A percentile compares a stretch with the other conserved stretches of the same genome.
These are phyloP conservation scores for Tachystola acroxantha DNA, from an alignment of 2,888 invertebrate species.

Conservation along the genomic window DNA sequence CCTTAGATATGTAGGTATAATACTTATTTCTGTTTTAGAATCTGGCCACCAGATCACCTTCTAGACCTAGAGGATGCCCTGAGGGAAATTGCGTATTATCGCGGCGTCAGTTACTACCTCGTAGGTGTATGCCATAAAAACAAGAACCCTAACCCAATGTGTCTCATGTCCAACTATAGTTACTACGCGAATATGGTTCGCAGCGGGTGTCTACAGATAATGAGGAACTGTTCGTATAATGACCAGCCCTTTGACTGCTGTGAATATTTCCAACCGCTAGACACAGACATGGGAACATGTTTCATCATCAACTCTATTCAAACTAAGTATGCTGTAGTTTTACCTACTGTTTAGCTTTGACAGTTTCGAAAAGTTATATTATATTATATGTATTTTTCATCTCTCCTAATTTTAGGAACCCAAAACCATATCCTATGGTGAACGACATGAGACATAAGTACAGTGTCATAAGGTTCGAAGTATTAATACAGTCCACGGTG, in stretches of 20 bases:
- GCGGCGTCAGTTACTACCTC: conserved; percentile 82
- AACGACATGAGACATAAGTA: conserved; percentile 68
- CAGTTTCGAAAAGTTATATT: background rate
- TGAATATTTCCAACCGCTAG: conserved; percentile 75
- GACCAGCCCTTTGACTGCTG: conserved; percentile 78
- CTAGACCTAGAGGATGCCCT: conserved; percentile 84
- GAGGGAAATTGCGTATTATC: conserved; percentile 83
- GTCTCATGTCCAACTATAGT: conserved; percentile 78
- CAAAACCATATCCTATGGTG: conserved; percentile 65
- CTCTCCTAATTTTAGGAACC: conserved; percentile 35
- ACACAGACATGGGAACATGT: conserved; percentile 80
- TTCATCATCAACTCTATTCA: conserved; percentile 80
- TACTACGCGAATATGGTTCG: conserved; percentile 78
- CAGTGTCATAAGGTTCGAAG: conserved; percentile 68
- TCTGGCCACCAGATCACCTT: conserved; percentile 82
- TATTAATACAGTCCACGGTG: conserved; percentile 67
- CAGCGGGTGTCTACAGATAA: conserved; percentile 65
- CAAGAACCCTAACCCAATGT: conserved; percentile 65
- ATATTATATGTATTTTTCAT: background rate
- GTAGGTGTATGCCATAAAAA: conserved; percentile 78
- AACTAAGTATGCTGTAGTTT: conserved; percentile 68
- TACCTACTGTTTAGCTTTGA: conserved; percentile 9
- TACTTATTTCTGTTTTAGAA: conserved; percentile 41
- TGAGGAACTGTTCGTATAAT: conserved; percentile 75
- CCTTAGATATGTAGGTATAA: too few species aligned